Evolutionary conservation across 2,888 invertebrate genomes (phyloP), one percentile per base, ranked within the genome.

Genomic region (Salpingus planirostris): DNA sequence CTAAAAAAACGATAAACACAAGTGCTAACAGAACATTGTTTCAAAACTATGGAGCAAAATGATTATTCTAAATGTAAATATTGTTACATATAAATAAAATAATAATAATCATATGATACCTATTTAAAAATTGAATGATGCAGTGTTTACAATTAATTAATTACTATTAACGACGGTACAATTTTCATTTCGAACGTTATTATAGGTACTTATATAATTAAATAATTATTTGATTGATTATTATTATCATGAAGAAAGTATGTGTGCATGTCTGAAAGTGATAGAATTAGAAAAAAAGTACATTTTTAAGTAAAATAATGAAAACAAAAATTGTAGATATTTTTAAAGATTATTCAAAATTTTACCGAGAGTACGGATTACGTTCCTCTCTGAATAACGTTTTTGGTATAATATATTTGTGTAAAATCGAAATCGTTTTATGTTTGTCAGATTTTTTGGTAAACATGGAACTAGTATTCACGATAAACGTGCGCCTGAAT

Each of bases 1-100:
- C 54, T 54, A 54, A 54, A 40, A 54, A 54, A 38, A 29, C 25
- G 29, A 38, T 39, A 43, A 46, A 47, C 44, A 34, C 41, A 45
- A 49, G 42, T 48, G 47, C 47, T 50, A 47, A 50, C 51, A 48
- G 48, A 46, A 45, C 43, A 37, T 38, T 40, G 40, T 44, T 44
- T 46, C 47, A 49, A 50, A 44, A 50, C 43, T 47, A 53, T 51
- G 55, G 57, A 58, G 54, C 57, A 55, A 56, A 52, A 61, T 60
- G 55, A 65, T 67, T 64, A 68, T 68, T 69, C 69, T 69, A 69
- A 69, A 69, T 69, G 69, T 69, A 69, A 64, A 69, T 69, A 69
- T 67, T 68, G 68, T 69, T 69, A 67, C 59, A 65, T 65, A 65
- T 58, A 60, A 57, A 54, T 50, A 50, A 46, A 55, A 52, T 53